These are phyloP conservation scores for Porites divaricata DNA, from an alignment of 92 coral and sea anemone genomes.

Conservation along the genomic window DNA sequence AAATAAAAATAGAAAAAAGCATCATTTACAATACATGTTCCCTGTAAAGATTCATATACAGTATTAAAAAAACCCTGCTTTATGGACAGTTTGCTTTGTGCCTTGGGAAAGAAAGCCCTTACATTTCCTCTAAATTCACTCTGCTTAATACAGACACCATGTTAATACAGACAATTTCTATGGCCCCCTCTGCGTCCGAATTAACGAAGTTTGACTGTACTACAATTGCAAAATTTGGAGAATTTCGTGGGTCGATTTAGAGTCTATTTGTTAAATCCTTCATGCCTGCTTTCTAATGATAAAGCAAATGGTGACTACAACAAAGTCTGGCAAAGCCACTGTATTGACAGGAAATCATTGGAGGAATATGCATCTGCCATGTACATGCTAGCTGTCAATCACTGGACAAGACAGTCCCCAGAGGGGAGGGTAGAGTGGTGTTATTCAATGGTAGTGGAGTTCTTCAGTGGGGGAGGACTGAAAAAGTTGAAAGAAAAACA, in stretches of 20 bases:
- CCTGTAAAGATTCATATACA: no score
- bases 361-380: constrained; percentile 87
- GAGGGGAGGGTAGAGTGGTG: constrained; percentile 95
- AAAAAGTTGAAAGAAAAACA: constrained; percentile 76
- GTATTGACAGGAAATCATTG: constrained; percentile 67
- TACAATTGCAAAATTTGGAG: not conserved
- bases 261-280: not conserved
- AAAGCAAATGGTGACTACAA: constrained; percentile 88
- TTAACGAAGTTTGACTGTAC: not conserved
- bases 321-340: constrained; percentile 89
- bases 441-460: constrained; percentile 63
- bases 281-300: not conserved
- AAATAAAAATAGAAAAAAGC: no score
- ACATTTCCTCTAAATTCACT: no score
- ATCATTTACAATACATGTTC: no score
- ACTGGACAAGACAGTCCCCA: constrained; percentile 88
- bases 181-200: no score
- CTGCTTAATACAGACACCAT: no score
- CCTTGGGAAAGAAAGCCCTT: no score
- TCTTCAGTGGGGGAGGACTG: constrained; percentile 82
- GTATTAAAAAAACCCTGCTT: no score
- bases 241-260: not conserved
- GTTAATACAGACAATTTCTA: no score
- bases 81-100: no score
- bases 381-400: constrained; percentile 77